Evolutionary conservation across 2,113 vertebrate species (phyloP).

Genomic region (Marcusenius ussheri): DNA sequence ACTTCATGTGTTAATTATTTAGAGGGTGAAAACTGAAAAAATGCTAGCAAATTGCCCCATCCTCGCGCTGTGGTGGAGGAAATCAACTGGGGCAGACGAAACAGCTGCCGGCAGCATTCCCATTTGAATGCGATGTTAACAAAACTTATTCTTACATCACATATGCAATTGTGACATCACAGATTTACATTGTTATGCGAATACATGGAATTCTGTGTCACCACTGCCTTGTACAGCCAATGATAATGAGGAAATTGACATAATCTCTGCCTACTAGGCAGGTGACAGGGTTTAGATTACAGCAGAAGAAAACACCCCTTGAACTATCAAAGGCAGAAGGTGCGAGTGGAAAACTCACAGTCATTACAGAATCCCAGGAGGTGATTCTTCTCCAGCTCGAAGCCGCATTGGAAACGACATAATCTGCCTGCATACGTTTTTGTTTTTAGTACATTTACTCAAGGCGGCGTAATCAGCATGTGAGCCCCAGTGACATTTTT

Average conservation of each 20-base stretch:
- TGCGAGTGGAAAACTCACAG: not conserved
- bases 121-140: not conserved
- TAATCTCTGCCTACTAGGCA: not conserved
- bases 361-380: not conserved
- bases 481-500: constrained; percentile 39
- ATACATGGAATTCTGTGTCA: not conserved
- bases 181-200: not conserved
- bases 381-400: not conserved
- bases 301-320: not conserved
- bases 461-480: constrained; percentile 52
- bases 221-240: not conserved
- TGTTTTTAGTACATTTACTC: constrained; percentile 62
- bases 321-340: not conserved
- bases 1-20: not conserved
- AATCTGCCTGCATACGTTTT: constrained; percentile 35
- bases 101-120: not conserved
- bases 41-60: not conserved
- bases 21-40: not conserved
- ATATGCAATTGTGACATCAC: not conserved
- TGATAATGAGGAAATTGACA: not conserved
- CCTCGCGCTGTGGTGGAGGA: not conserved
- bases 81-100: not conserved
- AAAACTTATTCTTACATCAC: not conserved
- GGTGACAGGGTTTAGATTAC: not conserved
- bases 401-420: constrained; percentile 39